phyloP scores from a whole-genome alignment of 2,888 invertebrate genomes.

The Tridacna gigas region DNA sequence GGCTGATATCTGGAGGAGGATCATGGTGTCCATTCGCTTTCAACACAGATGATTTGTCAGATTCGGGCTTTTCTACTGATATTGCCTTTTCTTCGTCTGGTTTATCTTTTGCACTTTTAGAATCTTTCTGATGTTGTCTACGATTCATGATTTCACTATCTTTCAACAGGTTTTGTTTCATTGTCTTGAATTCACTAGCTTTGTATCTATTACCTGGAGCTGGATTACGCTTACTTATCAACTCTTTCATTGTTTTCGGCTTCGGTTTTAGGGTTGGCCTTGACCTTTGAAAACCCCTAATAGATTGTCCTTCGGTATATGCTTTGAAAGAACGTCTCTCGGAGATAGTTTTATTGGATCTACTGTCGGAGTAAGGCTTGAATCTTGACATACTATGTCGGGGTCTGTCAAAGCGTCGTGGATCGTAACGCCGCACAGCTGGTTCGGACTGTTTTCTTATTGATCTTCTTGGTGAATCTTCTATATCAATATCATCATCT shows the following conservation, averaged over 20 bases:
- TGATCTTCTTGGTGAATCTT: not conserved
- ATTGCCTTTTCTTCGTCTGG: not conserved
- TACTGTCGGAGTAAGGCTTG: not conserved
- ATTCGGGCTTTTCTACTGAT: not conserved
- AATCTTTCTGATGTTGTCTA: not conserved
- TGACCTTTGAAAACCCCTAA: not conserved
- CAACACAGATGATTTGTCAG: not conserved
- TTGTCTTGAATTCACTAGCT: constrained; percentile 50
- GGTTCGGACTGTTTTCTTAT: constrained; percentile 12
- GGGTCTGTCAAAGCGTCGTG: constrained; percentile 16
- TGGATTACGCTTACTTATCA: constrained; percentile 24
- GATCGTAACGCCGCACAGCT: not conserved
- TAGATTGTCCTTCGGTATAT: not conserved
- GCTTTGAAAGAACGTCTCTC: not conserved
- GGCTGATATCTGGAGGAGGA: constrained; percentile 8
- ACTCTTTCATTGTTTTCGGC: constrained; percentile 56
- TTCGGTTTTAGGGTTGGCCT: constrained; percentile 16
- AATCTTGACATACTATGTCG: constrained; percentile 13
- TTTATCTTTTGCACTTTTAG: not conserved
- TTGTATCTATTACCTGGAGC: constrained; percentile 36
- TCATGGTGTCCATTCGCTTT: not conserved
- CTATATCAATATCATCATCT: constrained; percentile 39
- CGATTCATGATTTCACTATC: constrained; percentile 42
- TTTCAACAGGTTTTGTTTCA: constrained; percentile 55
- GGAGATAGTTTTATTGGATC: not conserved